Conservation (phyloP, 2,113 vertebrate species). For the Oreochromis tanganicae region DNA sequence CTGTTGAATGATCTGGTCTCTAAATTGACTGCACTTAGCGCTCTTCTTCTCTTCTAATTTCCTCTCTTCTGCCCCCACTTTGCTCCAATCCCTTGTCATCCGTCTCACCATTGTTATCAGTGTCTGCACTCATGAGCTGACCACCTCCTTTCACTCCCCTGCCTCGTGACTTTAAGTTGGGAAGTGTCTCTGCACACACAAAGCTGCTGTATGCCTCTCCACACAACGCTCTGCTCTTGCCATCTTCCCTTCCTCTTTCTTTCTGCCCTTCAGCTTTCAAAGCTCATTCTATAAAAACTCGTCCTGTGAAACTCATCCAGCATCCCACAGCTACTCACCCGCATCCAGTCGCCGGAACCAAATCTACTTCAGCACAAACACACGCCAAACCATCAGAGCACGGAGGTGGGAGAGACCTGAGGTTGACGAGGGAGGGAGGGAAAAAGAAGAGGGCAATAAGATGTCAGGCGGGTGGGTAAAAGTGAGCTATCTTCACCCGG, state of each 20-base stretch:
- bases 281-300: slow-evolving; percentile 11
- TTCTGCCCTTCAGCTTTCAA: slow-evolving; percentile 12
- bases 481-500: neutral
- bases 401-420: neutral
- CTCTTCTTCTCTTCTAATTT: neutral
- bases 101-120: slow-evolving; percentile 40
- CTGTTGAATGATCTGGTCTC: neutral
- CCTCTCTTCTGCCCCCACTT: neutral
- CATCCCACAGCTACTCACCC: slow-evolving; percentile 22
- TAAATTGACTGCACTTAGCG: slow-evolving; percentile 5
- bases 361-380: slow-evolving; percentile 38
- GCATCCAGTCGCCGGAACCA: slow-evolving; percentile 20
- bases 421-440: neutral
- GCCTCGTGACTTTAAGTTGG: slow-evolving; percentile 30
- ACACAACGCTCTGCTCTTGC: neutral
- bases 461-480: slow-evolving; percentile 11
- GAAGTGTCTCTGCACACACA: slow-evolving; percentile 45
- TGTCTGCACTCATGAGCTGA: slow-evolving; percentile 7
- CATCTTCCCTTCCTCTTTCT: neutral
- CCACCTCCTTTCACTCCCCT: slow-evolving; percentile 9
- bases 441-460: neutral
- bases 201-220: neutral
- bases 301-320: slow-evolving; percentile 36
- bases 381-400: neutral
- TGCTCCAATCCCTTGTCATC: neutral